Evolutionary conservation across 2,888 invertebrate species (phyloP).

Genomic region (Morpho helenor): DNA sequence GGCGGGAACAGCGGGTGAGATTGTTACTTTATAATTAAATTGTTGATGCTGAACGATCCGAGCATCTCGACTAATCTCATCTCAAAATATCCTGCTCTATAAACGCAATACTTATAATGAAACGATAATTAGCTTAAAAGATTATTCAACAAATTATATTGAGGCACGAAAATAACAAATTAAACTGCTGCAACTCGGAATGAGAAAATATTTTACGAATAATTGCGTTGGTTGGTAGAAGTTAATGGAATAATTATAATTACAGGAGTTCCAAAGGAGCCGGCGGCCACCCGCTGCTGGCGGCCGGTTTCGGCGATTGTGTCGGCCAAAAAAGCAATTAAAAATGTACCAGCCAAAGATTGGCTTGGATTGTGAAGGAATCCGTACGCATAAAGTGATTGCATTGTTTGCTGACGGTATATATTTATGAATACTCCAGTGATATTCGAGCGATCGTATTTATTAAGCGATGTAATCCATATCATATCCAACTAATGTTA

Average conservation of each 20-base stretch:
- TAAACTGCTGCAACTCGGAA: conserved; percentile 41
- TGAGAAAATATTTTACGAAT: conserved; percentile 59
- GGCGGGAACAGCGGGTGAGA: too few species aligned
- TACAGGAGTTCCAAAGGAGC: conserved; percentile 62
- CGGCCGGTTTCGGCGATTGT: conserved; percentile 60
- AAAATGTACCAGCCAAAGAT: conserved; percentile 53
- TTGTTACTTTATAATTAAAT: too few species aligned
- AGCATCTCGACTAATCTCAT: too few species aligned
- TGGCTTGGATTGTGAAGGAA: conserved; percentile 53
- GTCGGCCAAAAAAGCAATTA: conserved; percentile 71
- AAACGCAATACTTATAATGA: conserved; percentile 3
- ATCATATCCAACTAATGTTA: too few species aligned
- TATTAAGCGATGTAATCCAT: too few species aligned
- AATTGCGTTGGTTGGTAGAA: conserved; percentile 64
- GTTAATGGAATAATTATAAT: conserved; percentile 78
- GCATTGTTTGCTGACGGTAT: conserved; percentile 8
- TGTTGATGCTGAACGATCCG: too few species aligned
- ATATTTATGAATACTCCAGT: not conserved
- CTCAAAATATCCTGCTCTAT: too few species aligned
- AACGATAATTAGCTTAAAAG: conserved; percentile 25
- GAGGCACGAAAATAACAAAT: conserved; percentile 31
- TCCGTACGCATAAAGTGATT: conserved; percentile 33
- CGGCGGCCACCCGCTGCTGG: conserved; percentile 71
- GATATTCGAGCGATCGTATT: conserved; percentile 1
- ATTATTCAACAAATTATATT: conserved; percentile 23